A percentile compares a stretch with the other conserved stretches of the same genome.
These are phyloP conservation scores for Nothobranchius furzeri DNA, from an alignment of 2,113 vertebrate genomes.

Conservation along the genomic window DNA sequence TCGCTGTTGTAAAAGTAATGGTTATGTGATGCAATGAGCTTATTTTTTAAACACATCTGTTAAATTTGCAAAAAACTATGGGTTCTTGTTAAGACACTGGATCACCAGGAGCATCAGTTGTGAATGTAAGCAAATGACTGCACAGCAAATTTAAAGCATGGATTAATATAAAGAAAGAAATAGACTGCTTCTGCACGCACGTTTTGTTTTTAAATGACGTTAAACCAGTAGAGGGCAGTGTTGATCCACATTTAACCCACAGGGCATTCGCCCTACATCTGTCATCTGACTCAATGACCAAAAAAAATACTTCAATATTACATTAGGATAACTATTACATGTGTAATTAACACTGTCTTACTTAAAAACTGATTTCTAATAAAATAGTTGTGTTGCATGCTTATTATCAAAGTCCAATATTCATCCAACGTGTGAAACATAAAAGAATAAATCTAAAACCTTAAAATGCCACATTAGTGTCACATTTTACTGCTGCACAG, in stretches of 20 bases:
- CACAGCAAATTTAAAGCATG: too few relatives aligned
- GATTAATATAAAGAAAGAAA: too few relatives aligned
- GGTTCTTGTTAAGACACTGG: too few relatives aligned
- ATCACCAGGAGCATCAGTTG: background rate
- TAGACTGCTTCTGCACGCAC: background rate
- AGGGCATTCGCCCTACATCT: background rate
- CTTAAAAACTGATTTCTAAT: background rate
- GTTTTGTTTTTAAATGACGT: background rate
- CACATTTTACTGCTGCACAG: background rate
- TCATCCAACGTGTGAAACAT: too few relatives aligned
- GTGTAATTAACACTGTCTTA: background rate
- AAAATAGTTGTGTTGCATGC: background rate
- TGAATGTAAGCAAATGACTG: background rate
- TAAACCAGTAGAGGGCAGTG: slow-evolving; percentile 70
- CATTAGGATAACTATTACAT: background rate
- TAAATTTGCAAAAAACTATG: background rate
- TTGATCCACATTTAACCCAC: slow-evolving; percentile 46
- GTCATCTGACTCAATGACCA: too few relatives aligned
- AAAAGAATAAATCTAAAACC: background rate
- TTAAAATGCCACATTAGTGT: background rate
- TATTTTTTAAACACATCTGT: background rate
- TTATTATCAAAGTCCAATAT: too few relatives aligned
- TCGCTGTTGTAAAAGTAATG: background rate
- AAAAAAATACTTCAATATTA: background rate
- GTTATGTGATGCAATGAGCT: background rate